phyloP scores from a whole-genome alignment of 2,888 invertebrate genomes.

The Maniola hyperantus region DNA sequence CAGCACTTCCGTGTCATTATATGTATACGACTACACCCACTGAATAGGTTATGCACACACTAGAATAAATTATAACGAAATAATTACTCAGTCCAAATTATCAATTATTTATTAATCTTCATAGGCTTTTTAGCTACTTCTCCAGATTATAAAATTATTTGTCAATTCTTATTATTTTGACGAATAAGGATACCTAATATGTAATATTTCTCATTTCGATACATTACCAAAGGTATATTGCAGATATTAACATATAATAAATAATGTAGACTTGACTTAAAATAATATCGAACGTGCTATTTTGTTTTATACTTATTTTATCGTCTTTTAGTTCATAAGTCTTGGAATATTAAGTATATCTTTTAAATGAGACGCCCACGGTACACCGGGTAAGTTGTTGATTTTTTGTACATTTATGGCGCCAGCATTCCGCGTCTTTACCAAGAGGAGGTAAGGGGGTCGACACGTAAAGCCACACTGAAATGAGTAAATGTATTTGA shows the following conservation, averaged over 20 bases:
- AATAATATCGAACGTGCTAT: conserved; percentile 9
- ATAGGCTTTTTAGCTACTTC: too few relatives aligned
- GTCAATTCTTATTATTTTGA: too few relatives aligned
- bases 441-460: conserved; percentile 6
- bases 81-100: not conserved
- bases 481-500: conserved; percentile 21
- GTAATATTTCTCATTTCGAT: too few relatives aligned
- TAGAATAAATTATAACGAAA: not conserved
- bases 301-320: conserved; percentile 18
- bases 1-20: conserved; percentile 42
- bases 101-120: too few relatives aligned
- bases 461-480: conserved; percentile 17
- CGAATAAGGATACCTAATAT: too few relatives aligned
- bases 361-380: conserved; percentile 25
- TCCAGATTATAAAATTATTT: too few relatives aligned
- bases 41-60: conserved; percentile 7
- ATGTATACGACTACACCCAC: conserved; percentile 33
- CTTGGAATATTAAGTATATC: conserved; percentile 9
- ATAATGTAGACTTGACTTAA: conserved; percentile 7
- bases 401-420: conserved; percentile 25
- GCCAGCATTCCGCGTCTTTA: conserved; percentile 23
- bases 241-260: not conserved
- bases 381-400: conserved; percentile 19
- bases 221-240: too few relatives aligned
- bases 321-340: conserved; percentile 11